A percentile compares a stretch with the other conserved stretches of the same genome.
Evolutionary conservation across 2,797 vertebrate species (phyloP).

Genomic region (Fistularia tabacaria): DNA sequence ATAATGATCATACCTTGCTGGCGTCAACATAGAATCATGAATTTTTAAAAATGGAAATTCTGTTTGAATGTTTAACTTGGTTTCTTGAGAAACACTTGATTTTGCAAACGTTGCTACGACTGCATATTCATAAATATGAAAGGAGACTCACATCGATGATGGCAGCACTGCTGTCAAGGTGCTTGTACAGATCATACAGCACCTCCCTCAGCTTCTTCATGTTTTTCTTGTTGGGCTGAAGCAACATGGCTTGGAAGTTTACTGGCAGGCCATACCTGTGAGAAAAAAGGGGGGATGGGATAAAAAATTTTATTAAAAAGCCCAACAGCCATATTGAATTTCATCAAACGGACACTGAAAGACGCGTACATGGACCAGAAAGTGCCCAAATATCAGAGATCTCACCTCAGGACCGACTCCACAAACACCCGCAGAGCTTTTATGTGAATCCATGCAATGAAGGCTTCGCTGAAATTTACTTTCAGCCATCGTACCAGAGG

Average conservation of each 20-base stretch:
- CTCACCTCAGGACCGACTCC: conserved; percentile 96
- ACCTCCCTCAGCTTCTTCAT: conserved; percentile 98
- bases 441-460: conserved; percentile 98
- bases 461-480: conserved; percentile 99
- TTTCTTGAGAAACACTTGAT: too few species aligned
- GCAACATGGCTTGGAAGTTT: conserved; percentile 98
- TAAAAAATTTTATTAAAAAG: not conserved
- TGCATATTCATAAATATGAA: not conserved
- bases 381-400: not conserved
- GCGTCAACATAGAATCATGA: too few species aligned
- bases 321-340: too few species aligned
- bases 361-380: not conserved
- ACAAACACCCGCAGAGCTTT: conserved; percentile 97
- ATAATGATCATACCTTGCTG: too few species aligned
- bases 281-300: conserved; percentile 22
- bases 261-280: conserved; percentile 94
- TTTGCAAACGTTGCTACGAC: too few species aligned
- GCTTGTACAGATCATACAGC: conserved; percentile 90
- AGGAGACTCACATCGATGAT: conserved; percentile 88
- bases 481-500: conserved; percentile 98
- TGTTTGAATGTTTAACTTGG: too few species aligned
- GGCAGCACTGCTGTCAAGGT: conserved; percentile 93
- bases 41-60: too few species aligned
- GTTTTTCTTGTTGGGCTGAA: conserved; percentile 96
- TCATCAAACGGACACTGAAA: too few species aligned